A percentile compares a stretch with the other conserved stretches of the same genome.
These are phyloP conservation scores for Syritta pipiens DNA, from an alignment of 2,888 invertebrate species.

Conservation along the genomic window DNA sequence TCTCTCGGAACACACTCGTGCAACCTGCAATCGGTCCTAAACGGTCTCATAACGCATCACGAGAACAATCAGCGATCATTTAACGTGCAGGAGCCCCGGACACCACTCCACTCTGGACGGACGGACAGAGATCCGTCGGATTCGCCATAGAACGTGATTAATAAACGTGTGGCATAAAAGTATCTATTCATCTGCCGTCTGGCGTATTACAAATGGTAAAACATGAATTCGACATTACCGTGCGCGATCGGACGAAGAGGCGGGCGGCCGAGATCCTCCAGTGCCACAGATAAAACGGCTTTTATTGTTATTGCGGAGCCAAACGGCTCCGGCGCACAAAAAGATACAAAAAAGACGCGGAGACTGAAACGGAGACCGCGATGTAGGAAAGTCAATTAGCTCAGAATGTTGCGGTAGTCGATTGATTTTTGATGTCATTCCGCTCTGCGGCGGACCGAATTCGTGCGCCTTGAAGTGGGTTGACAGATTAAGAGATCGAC, in stretches of 20 bases:
- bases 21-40: constrained; percentile 30
- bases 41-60: constrained; percentile 43
- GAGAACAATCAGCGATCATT: constrained; percentile 58
- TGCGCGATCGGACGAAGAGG: constrained; percentile 19
- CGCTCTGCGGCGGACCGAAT: not conserved
- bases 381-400: constrained; percentile 44
- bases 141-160: constrained; percentile 61
- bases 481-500: constrained; percentile 60
- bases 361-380: not conserved
- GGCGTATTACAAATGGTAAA: constrained; percentile 71
- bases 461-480: constrained; percentile 36
- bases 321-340: not conserved
- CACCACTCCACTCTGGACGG: constrained; percentile 4
- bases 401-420: constrained; percentile 33
- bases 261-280: not conserved
- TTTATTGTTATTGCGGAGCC: constrained; percentile 53
- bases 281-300: constrained; percentile 44
- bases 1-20: constrained; percentile 3
- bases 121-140: constrained; percentile 42
- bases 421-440: constrained; percentile 60
- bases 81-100: not conserved
- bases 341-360: constrained; percentile 10
- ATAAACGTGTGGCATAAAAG: constrained; percentile 60
- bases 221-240: constrained; percentile 71
- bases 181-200: constrained; percentile 66